Conservation (phyloP, 2,113 vertebrate species). For the Perca fluviatilis region DNA sequence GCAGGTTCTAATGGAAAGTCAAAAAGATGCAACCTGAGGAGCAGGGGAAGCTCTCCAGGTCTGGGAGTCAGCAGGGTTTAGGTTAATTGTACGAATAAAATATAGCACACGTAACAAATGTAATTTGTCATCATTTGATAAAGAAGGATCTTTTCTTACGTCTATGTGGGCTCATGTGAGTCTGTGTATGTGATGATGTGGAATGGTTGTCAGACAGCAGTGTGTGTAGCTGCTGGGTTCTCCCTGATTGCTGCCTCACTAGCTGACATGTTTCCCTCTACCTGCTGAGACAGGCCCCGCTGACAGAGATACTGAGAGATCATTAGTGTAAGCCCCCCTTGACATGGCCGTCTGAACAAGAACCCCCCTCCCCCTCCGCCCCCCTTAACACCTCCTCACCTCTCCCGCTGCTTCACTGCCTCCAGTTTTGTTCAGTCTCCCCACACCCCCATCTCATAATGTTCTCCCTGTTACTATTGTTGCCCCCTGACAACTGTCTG, state of each 20-base stretch:
- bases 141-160: conserved; percentile 1
- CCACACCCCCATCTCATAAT: conserved; percentile 12
- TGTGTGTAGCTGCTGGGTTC: conserved; percentile 41
- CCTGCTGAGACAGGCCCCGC: conserved; percentile 65
- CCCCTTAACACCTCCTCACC: conserved; percentile 24
- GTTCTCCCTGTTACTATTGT: conserved; percentile 32
- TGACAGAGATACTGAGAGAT: conserved; percentile 71
- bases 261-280: conserved; percentile 69
- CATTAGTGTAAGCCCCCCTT: conserved; percentile 72
- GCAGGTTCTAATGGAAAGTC: conserved; percentile 49
- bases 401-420: conserved; percentile 35
- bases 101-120: conserved; percentile 1
- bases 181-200: not conserved
- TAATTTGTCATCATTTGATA: conserved; percentile 28
- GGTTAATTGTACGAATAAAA: conserved; percentile 62
- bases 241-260: conserved; percentile 49
- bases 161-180: conserved; percentile 2
- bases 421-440: conserved; percentile 59
- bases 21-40: conserved; percentile 48
- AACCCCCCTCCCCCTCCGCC: not conserved
- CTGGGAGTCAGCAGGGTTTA: conserved; percentile 21
- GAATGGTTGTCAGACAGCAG: conserved; percentile 4
- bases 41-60: conserved; percentile 14
- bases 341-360: conserved; percentile 45
- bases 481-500: conserved; percentile 38